Evolutionary conservation across 2,888 invertebrate genomes (phyloP).

Genomic region (Leptogaster cylindrica): DNA sequence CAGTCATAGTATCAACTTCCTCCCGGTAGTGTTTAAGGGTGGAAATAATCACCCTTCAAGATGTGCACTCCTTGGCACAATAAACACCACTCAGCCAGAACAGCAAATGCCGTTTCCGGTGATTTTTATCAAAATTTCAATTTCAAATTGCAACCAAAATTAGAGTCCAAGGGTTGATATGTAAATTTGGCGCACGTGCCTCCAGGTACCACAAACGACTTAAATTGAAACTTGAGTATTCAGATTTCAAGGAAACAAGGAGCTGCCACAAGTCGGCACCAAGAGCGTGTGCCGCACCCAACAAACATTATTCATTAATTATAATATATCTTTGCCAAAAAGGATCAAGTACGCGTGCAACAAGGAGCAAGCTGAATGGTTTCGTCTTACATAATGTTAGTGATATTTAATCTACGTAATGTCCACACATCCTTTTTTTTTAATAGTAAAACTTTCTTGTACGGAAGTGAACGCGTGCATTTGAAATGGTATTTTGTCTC

Average conservation of each 20-base stretch:
- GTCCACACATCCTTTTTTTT: constrained; percentile 28
- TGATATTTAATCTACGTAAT: constrained; percentile 29
- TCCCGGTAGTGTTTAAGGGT: not conserved
- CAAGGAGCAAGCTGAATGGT: not conserved
- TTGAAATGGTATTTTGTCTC: not conserved
- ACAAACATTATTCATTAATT: constrained; percentile 15
- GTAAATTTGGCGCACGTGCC: constrained; percentile 29
- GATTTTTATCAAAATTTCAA: constrained; percentile 35
- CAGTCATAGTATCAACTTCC: constrained; percentile 6
- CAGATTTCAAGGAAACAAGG: constrained; percentile 30
- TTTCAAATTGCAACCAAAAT: constrained; percentile 36
- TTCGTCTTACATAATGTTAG: constrained; percentile 23
- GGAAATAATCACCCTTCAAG: not conserved
- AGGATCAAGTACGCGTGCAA: constrained; percentile 22
- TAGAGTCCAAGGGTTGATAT: constrained; percentile 27
- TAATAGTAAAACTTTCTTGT: constrained; percentile 6
- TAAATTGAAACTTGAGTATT: constrained; percentile 15
- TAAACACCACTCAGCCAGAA: constrained; percentile 26
- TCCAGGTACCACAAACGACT: not conserved
- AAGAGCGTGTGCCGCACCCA: constrained; percentile 22
- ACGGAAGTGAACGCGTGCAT: constrained; percentile 6
- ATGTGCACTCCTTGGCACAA: not conserved
- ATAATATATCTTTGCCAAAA: constrained; percentile 11
- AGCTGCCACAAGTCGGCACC: constrained; percentile 19
- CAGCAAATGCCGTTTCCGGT: constrained; percentile 33